Percentiles rank a stretch among this genome's conserved stretches.
These are phyloP conservation scores for Hirundichthys speculiger DNA, from an alignment of 2,113 vertebrate genomes.

Conservation along the genomic window DNA sequence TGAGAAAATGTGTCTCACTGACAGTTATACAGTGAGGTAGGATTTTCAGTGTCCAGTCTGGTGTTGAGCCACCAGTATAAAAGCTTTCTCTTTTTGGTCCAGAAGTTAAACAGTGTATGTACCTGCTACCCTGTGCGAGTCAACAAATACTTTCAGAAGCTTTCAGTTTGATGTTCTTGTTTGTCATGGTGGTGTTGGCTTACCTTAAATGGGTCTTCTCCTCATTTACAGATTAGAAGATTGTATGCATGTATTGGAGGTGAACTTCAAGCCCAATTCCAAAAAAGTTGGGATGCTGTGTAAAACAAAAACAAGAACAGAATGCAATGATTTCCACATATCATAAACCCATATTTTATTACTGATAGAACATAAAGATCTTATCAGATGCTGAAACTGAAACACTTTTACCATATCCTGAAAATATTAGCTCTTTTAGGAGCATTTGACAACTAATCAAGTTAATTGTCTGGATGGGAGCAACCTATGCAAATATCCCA, in stretches of 20 bases:
- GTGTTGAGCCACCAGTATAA: conserved; percentile 19
- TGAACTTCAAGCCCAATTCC: background rate
- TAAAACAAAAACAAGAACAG: too few relatives aligned
- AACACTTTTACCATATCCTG: too few relatives aligned
- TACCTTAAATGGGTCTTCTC: conserved; percentile 17
- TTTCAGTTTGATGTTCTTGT: conserved; percentile 7
- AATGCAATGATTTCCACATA: background rate
- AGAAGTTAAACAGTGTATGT: background rate
- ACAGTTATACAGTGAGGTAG: conserved; percentile 54
- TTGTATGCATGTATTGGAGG: background rate
- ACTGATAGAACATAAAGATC: too few relatives aligned
- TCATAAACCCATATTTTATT: too few relatives aligned
- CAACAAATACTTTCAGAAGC: background rate
- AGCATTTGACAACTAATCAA: too few relatives aligned
- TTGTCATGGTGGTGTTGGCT: conserved; percentile 20
- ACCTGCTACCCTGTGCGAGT: conserved; percentile 11
- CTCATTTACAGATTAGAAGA: background rate
- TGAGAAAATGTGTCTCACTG: conserved; percentile 33
- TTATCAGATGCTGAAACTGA: too few relatives aligned
- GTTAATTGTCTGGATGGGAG: too few relatives aligned
- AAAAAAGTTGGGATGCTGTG: too few relatives aligned
- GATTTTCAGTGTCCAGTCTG: conserved; percentile 38
- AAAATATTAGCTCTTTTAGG: too few relatives aligned
- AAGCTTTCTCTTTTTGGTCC: conserved; percentile 1
- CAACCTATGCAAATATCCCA: too few relatives aligned